Evolutionary conservation across 2,888 invertebrate species (phyloP).

Genomic region (Ferdinandea cuprea): DNA sequence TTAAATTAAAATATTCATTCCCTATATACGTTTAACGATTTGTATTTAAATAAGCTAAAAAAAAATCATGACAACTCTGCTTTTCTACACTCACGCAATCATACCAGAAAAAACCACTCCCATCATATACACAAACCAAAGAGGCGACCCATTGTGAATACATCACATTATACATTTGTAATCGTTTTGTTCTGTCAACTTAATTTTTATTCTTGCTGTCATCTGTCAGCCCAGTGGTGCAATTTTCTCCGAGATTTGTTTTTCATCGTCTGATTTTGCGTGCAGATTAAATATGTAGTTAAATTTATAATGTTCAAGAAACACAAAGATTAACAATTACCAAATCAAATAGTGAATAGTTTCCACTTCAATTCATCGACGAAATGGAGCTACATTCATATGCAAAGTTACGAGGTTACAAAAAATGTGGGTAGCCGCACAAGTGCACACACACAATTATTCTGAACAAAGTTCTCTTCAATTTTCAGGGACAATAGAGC

Average conservation of each 20-base stretch:
- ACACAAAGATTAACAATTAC: neutral
- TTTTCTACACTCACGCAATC: neutral
- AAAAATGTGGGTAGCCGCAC: slow-evolving; percentile 79
- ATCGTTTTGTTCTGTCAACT: slow-evolving; percentile 22
- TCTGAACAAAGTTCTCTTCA: neutral
- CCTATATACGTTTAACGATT: too few species aligned
- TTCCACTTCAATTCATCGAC: neutral
- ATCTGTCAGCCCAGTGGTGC: slow-evolving; percentile 5
- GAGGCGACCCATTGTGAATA: slow-evolving; percentile 28
- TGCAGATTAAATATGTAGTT: neutral
- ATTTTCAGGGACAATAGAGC: slow-evolving; percentile 79
- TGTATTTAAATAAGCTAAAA: neutral
- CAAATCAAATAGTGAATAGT: slow-evolving; percentile 2
- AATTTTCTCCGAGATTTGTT: slow-evolving; percentile 26
- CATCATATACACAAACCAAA: slow-evolving; percentile 50
- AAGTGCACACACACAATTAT: slow-evolving; percentile 18
- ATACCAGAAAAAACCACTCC: too few species aligned
- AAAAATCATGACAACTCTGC: slow-evolving; percentile 16
- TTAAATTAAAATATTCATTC: too few species aligned
- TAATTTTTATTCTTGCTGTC: slow-evolving; percentile 10
- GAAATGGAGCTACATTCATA: slow-evolving; percentile 81
- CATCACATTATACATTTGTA: slow-evolving; percentile 6
- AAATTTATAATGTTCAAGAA: slow-evolving; percentile 16
- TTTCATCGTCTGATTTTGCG: slow-evolving; percentile 19
- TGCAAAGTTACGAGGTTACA: slow-evolving; percentile 78